A percentile compares a stretch with the other conserved stretches of the same genome.
phyloP scores from a whole-genome alignment of 1,140 invertebrate species.

The Drosophila hydei region DNA sequence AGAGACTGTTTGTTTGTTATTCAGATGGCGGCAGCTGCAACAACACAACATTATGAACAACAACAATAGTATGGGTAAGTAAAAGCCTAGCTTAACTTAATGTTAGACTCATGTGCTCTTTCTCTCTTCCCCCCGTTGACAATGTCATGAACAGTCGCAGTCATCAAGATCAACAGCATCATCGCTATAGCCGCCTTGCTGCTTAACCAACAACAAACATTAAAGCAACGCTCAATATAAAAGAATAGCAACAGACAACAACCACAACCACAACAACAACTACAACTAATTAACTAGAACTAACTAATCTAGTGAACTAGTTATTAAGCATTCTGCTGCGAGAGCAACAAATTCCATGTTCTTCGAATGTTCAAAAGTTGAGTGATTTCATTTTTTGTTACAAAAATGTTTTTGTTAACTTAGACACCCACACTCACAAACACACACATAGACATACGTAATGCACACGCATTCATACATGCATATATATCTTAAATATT shows the following conservation, averaged over 20 bases:
- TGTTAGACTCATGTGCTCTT: not conserved
- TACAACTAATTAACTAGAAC: slow-evolving; percentile 1
- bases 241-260: slow-evolving; percentile 7
- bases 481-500: no score
- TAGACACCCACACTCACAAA: slow-evolving; percentile 27
- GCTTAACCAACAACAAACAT: not conserved
- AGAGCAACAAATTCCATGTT: slow-evolving; percentile 56
- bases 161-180: no score
- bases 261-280: slow-evolving; percentile 15
- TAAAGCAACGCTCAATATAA: slow-evolving; percentile 4
- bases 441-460: slow-evolving; percentile 16
- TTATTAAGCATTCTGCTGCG: slow-evolving; percentile 31
- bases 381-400: slow-evolving; percentile 37
- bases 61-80: slow-evolving; percentile 22
- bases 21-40: slow-evolving; percentile 12
- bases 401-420: slow-evolving; percentile 41
- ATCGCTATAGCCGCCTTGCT: not conserved
- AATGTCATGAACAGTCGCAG: not conserved
- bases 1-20: slow-evolving; percentile 8
- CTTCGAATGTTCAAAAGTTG: slow-evolving; percentile 65
- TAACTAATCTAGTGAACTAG: slow-evolving; percentile 2
- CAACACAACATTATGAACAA: slow-evolving; percentile 15
- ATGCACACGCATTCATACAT: slow-evolving; percentile 7
- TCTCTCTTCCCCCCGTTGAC: not conserved
- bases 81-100: not conserved